Percentiles rank a stretch among this genome's conserved stretches.
phyloP scores from a whole-genome alignment of 1,140 invertebrate genomes.

The Pseudachorutes palmiensis region DNA sequence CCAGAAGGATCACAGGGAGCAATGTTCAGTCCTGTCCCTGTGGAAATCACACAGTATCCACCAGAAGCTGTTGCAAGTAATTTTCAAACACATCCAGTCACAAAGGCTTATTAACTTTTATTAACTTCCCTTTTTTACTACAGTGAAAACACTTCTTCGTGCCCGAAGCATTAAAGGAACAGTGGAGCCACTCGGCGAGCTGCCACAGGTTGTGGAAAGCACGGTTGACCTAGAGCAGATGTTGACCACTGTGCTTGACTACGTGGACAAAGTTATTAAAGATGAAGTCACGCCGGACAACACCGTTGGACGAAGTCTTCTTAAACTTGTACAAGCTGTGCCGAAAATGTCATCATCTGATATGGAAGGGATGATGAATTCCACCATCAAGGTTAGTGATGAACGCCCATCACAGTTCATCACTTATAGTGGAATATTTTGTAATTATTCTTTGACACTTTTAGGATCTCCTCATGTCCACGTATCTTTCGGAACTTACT shows the following conservation, averaged over 20 bases:
- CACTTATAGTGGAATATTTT: too few species aligned
- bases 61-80: constrained; percentile 67
- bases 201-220: constrained; percentile 76
- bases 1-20: constrained; percentile 84
- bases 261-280: constrained; percentile 78
- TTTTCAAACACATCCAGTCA: too few species aligned
- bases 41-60: constrained; percentile 75
- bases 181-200: constrained; percentile 72
- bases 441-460: constrained; percentile 39
- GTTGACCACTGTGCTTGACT: constrained; percentile 70
- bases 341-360: constrained; percentile 81
- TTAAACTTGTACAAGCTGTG: constrained; percentile 75
- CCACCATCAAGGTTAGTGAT: constrained; percentile 72
- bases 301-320: constrained; percentile 70
- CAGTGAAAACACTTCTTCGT: constrained; percentile 56
- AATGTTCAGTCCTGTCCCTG: constrained; percentile 90
- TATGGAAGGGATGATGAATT: constrained; percentile 91
- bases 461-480: constrained; percentile 88
- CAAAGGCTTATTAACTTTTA: too few species aligned
- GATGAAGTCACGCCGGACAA: constrained; percentile 65
- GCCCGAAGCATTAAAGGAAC: constrained; percentile 41
- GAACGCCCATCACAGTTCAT: too few species aligned
- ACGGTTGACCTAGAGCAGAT: constrained; percentile 63
- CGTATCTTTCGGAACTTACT: constrained; percentile 88
- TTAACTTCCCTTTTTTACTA: constrained; percentile 33